phyloP scores from a whole-genome alignment of 2,113 vertebrate species.

The Gymnocephalus cernua region DNA sequence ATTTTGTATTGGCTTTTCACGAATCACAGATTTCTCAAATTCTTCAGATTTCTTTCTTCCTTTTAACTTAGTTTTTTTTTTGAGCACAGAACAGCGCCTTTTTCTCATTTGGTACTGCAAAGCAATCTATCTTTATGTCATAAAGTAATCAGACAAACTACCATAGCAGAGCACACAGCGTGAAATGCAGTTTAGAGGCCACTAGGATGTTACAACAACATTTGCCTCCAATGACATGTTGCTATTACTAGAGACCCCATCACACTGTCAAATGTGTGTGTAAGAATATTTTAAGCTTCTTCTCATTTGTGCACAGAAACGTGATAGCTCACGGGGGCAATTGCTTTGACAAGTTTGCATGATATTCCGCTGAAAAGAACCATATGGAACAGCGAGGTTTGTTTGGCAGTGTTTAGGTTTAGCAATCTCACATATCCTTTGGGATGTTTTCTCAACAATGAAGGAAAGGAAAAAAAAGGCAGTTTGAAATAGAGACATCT shows the following conservation, averaged over 20 bases:
- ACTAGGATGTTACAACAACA: conserved; percentile 12
- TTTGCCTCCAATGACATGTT: conserved; percentile 11
- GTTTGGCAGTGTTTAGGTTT: conserved; percentile 48
- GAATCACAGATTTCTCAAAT: no score
- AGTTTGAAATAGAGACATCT: conserved; percentile 72
- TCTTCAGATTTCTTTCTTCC: no score
- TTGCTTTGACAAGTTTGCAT: conserved; percentile 44
- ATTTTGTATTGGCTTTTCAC: no score
- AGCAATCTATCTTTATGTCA: background rate
- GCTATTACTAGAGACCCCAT: background rate
- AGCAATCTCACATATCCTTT: conserved; percentile 68
- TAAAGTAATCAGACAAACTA: conserved; percentile 18
- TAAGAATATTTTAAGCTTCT: conserved; percentile 5
- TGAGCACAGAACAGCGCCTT: background rate
- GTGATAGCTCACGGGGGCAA: background rate
- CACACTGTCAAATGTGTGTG: conserved; percentile 7
- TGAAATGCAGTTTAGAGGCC: conserved; percentile 1
- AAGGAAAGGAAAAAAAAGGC: conserved; percentile 37
- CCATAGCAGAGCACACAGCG: background rate
- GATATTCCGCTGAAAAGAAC: conserved; percentile 59
- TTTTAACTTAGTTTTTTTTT: no score
- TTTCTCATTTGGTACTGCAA: background rate
- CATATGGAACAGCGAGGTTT: conserved; percentile 54
- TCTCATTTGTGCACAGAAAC: conserved; percentile 29
- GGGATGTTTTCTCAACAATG: conserved; percentile 74